phyloP scores from a whole-genome alignment of 1,140 invertebrate species.

The Sycobia sp. region DNA sequence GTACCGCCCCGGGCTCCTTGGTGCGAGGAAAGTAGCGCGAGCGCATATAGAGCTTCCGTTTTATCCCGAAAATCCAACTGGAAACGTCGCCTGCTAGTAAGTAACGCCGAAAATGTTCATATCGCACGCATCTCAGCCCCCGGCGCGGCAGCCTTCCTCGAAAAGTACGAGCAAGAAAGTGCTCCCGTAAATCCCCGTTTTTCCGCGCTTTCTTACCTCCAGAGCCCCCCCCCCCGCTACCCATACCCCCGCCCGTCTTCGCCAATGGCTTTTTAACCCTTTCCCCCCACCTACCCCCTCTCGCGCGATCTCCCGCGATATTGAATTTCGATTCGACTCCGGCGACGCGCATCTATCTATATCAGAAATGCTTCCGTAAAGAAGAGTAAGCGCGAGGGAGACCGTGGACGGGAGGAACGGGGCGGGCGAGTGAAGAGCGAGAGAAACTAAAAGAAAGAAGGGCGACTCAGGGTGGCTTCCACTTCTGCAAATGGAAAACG shows the following conservation, averaged over 20 bases:
- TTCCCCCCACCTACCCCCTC: not conserved
- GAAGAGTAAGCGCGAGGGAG: not conserved
- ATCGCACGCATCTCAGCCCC: not conserved
- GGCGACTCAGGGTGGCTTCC: constrained; percentile 34
- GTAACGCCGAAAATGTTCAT: not conserved
- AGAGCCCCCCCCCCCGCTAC: not conserved
- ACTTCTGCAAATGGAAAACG: constrained; percentile 42
- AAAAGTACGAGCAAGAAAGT: too few species aligned
- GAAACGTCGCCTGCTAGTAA: not conserved
- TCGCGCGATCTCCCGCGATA: constrained; percentile 36
- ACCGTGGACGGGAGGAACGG: not conserved
- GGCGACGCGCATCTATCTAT: constrained; percentile 39
- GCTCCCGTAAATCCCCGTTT: constrained; percentile 15
- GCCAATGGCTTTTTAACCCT: constrained; percentile 2
- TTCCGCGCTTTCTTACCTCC: not conserved
- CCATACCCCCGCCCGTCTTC: too few species aligned
- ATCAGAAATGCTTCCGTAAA: constrained; percentile 37
- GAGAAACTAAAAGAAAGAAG: too few species aligned
- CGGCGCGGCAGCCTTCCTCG: too few species aligned
- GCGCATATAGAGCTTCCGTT: too few species aligned
- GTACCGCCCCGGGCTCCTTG: too few species aligned
- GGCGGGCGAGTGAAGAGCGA: not conserved
- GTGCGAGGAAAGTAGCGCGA: too few species aligned
- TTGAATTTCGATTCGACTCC: constrained; percentile 44
- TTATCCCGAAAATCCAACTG: not conserved